phyloP scores from a whole-genome alignment of 53 echinoderm and acorn worm species.

The Hippasteria phrygiana region DNA sequence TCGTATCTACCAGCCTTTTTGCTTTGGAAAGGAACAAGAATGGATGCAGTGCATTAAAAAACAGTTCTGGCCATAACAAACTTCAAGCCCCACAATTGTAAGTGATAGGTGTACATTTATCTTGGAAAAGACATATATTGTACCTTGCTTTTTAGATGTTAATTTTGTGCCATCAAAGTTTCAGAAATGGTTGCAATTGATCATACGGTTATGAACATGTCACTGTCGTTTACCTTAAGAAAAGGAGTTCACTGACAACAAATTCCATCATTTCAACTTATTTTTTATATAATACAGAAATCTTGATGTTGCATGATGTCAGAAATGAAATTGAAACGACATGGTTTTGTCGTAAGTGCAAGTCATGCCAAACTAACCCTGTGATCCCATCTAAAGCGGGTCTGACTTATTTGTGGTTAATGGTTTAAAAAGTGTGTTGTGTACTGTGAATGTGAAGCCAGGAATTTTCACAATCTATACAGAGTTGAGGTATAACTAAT shows the following conservation, averaged over 20 bases:
- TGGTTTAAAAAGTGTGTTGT: conserved; percentile 5
- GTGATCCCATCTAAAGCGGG: neutral
- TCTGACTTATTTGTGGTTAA: conserved; percentile 20
- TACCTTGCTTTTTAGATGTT: too few species aligned
- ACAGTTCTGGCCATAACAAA: too few species aligned
- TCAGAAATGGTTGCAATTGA: neutral
- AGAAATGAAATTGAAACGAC: neutral
- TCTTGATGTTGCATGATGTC: neutral
- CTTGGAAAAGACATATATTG: too few species aligned
- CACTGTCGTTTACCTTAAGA: neutral
- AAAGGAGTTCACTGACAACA: neutral
- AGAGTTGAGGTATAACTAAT: conserved; percentile 17
- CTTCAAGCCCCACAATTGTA: too few species aligned
- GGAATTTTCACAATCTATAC: neutral
- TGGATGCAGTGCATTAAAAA: neutral
- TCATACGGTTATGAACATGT: neutral
- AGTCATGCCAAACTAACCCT: neutral
- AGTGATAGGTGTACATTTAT: neutral
- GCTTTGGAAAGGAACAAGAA: neutral
- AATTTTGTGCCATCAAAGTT: neutral
- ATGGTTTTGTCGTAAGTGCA: neutral
- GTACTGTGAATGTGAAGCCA: conserved; percentile 5
- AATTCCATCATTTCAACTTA: neutral
- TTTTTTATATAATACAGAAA: neutral
- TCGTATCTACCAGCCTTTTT: neutral